Base-by-base conservation (phyloP, 1,140 invertebrate species). In the Dreissena polymorpha region DNA sequence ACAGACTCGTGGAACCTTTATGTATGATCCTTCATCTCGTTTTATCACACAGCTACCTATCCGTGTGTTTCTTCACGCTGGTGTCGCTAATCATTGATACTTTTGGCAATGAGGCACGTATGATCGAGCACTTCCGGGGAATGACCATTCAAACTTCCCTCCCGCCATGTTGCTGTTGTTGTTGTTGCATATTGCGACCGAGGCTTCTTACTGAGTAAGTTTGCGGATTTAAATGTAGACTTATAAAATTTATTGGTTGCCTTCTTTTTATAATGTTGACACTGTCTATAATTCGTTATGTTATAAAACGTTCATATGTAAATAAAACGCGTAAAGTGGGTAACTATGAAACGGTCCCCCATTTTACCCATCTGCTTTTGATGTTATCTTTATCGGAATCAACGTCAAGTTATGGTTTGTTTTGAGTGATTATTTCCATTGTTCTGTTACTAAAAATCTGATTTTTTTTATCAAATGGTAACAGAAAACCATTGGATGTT, bases 81-180 rank as follows among this genome's bases (percentile, higher is more conserved):
- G 64, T 78, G 18, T 69, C 65, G 0, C 39, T 78, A 7, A 55
- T 67, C 10, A 78, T 78, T 23, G 21, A 69, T 16, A 69, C 25
- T n/a, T 78, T 69, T 16, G 76, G 76, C 8, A 65, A 65, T n/a
- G 65, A 69, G 16, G 50, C 53, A 7, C 57, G 68, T 18, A 68
- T 78, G 67, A 29, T 78, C 18, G 65, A 78, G 14, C 49, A 50
- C 10, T 65, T 78, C 7, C 23, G n/a, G n/a, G 60, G 39, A 49
- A 50, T 57, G n/a, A 78, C 18, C 10, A 29, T 78, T 25, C 29
- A 69, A 23, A 67, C 23, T 14, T 60, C 49, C 25, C 65, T 65
- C 0, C 76, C 76, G 51, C 76, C 76, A 8, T 78, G 76, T 27
- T 78, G 76, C 69, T 78, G 76, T 67, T 78, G 75, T 65, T 68